Percentiles rank a stretch among this genome's conserved stretches.
phyloP scores from a whole-genome alignment of 2,797 vertebrate genomes.

The Coracias cyanogaster region DNA sequence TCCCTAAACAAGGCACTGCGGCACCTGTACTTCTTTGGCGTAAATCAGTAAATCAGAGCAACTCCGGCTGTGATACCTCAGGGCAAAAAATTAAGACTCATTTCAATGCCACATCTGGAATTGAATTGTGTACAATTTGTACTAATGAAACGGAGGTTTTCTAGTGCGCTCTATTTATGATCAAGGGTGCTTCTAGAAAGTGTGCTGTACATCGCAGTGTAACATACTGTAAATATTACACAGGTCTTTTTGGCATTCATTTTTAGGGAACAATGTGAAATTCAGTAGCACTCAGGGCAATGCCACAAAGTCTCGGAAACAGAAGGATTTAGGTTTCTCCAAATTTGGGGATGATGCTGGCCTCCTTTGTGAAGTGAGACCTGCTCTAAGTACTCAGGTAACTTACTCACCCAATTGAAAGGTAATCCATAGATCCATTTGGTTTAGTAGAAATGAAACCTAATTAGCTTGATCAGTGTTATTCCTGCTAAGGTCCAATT shows the following conservation, averaged over 20 bases:
- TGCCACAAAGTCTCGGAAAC: neutral
- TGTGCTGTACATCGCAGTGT: neutral
- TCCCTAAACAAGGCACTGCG: neutral
- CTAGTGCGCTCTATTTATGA: neutral
- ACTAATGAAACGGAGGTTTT: neutral
- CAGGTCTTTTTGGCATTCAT: neutral
- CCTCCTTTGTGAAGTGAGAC: neutral
- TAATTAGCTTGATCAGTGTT: neutral
- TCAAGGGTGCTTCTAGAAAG: neutral
- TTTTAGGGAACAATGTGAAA: neutral
- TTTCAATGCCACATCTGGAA: neutral
- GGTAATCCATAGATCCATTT: neutral
- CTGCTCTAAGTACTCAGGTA: neutral
- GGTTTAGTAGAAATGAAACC: neutral
- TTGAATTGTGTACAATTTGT: neutral
- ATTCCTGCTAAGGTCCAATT: neutral
- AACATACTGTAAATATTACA: neutral
- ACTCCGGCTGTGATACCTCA: neutral
- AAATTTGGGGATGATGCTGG: neutral
- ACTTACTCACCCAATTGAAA: neutral
- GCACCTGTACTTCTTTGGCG: neutral
- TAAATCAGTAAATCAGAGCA: slow-evolving; percentile 12
- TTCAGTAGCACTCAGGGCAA: neutral
- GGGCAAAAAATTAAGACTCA: neutral
- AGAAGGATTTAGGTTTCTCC: neutral